These are phyloP conservation scores for Lordiphosa clarofinis DNA, from an alignment of 1,140 invertebrate species.

Conservation along the genomic window DNA sequence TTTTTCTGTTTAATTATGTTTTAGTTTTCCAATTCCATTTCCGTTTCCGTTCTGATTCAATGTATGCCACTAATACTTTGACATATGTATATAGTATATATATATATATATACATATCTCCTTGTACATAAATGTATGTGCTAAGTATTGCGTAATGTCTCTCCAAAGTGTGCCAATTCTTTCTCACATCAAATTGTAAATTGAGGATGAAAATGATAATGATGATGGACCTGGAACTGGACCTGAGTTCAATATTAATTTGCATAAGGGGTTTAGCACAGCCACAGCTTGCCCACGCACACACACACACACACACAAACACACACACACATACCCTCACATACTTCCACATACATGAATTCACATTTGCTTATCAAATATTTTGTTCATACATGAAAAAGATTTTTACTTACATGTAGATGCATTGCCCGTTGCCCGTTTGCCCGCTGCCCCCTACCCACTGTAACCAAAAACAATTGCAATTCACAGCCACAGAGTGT, in stretches of 20 bases:
- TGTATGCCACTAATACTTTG: slow-evolving; percentile 10
- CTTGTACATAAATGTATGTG: slow-evolving; percentile 16
- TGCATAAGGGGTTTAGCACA: not conserved
- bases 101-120: slow-evolving; percentile 14
- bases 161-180: not conserved
- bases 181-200: slow-evolving; percentile 1
- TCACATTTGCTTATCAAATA: slow-evolving; percentile 16
- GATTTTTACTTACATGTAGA: slow-evolving; percentile 5
- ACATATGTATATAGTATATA: slow-evolving; percentile 8
- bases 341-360: slow-evolving; percentile 2
- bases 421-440: not conserved
- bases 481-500: slow-evolving; percentile 4
- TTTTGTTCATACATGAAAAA: not conserved
- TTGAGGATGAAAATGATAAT: slow-evolving; percentile 5
- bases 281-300: slow-evolving; percentile 5
- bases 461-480: too few relatives aligned
- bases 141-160: slow-evolving; percentile 11
- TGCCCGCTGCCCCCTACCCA: too few relatives aligned
- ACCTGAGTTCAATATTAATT: not conserved
- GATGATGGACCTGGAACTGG: slow-evolving; percentile 7
- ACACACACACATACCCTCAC: not conserved
- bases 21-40: slow-evolving; percentile 17
- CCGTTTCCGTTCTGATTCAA: slow-evolving; percentile 9
- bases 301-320: slow-evolving; percentile 3
- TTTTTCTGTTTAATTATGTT: slow-evolving; percentile 17